Evolutionary conservation across 2,113 vertebrate genomes (phyloP).

Genomic region (Butorides virescens): DNA sequence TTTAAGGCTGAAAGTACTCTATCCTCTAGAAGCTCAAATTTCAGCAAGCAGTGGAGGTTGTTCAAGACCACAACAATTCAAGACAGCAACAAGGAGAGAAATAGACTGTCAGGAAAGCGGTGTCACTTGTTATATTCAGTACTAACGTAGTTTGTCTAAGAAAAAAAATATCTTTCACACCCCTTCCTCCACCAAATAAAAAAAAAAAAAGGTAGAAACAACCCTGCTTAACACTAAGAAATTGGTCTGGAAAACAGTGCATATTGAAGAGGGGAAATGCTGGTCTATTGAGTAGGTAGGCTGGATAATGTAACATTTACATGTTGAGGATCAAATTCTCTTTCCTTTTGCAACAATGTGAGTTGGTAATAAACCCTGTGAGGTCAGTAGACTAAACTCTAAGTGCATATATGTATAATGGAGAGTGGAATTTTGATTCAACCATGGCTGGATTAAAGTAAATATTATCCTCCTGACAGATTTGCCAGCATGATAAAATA

Average conservation of each 20-base stretch:
- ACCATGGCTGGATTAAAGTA: background rate
- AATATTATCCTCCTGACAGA: background rate
- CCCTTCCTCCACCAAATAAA: background rate
- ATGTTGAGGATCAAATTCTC: background rate
- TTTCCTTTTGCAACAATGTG: background rate
- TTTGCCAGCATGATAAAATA: background rate
- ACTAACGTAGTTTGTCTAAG: background rate
- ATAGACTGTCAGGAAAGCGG: background rate
- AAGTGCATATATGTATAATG: background rate
- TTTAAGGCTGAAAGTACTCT: background rate
- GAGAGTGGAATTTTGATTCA: constrained; percentile 22
- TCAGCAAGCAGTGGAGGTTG: background rate
- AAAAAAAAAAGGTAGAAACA: background rate
- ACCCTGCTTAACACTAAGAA: background rate
- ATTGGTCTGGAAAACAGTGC: background rate
- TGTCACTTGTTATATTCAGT: background rate
- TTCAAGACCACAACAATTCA: background rate
- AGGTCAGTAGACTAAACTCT: background rate
- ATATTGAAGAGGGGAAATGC: background rate
- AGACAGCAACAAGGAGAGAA: background rate
- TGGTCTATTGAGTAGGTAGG: background rate
- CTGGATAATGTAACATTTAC: background rate
- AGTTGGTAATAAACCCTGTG: background rate
- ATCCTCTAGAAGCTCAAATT: background rate
- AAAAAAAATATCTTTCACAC: background rate